Evolutionary conservation across 2,797 vertebrate genomes (phyloP), one percentile per base, ranked within the genome.

Genomic region (Mormyrus hasselquistii): DNA sequence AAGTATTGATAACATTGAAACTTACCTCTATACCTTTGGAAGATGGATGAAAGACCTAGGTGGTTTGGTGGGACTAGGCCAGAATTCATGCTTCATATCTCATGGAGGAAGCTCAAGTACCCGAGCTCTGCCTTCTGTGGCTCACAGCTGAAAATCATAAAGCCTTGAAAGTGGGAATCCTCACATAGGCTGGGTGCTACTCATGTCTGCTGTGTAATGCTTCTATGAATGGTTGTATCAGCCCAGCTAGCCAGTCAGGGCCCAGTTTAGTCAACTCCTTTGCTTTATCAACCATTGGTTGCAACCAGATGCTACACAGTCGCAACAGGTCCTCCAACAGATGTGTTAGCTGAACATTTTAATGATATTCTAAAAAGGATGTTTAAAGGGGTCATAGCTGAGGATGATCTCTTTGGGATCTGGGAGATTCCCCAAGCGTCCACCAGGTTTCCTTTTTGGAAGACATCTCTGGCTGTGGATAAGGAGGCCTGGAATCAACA

Each of bases 381-480:
- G 69, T 76, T 76, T 76, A 76, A 76, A 76, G 41, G 69, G 69
- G 34, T 76, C 69, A 76, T 41, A 76, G 69, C 69, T 76, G 69
- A 76, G 69, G 69, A 76, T 76, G 69, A 38, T 76, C 69, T 76
- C 69, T 19, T 76, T 41, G 69, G 69, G 69, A 76, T 76, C 69
- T 76, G 34, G 69, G 69, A 76, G 34, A 34, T 14, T 76, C 69
- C 34, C 34, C 69, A 76, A 76, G 34, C 14, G 2, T 76, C 69
- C 34, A 76, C 69, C 69, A 76, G 69, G 12, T 41, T 34, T 76
- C 14, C 14, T 19, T 76, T 76, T 76, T 76, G 69, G 69, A 76
- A 76, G 69, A 76, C 69, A 3, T 76, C 34, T 76, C 29, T 38
- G 34, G 69, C 5, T 41, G 34, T 76, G 14, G 12, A 76, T 76